Conservation (phyloP, 2,888 invertebrate genomes). For the Cephalotes varians region DNA sequence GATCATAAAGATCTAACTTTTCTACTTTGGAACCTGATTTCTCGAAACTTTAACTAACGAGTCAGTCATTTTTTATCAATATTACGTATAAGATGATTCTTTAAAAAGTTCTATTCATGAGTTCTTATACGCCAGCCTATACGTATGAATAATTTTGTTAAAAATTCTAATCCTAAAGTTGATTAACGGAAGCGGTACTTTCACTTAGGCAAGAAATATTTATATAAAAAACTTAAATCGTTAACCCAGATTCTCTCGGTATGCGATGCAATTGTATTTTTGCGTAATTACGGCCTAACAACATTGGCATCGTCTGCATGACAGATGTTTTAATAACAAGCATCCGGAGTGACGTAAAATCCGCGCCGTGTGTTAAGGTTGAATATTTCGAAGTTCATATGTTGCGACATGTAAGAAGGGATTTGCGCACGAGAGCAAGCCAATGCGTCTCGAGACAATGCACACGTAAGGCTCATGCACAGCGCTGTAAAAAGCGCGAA, state of each 20-base stretch:
- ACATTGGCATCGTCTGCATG: background rate
- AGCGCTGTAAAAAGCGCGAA: background rate
- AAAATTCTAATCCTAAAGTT: background rate
- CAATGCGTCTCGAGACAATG: conserved; percentile 15
- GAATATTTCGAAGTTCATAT: background rate
- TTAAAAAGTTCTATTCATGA: background rate
- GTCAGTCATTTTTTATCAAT: background rate
- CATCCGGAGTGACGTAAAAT: background rate
- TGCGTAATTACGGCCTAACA: background rate
- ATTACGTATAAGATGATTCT: background rate
- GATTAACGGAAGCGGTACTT: conserved; percentile 5
- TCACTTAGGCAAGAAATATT: conserved; percentile 46
- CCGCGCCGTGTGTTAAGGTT: background rate
- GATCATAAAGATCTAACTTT: background rate
- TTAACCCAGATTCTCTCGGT: conserved; percentile 13
- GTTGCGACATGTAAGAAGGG: background rate
- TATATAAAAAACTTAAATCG: conserved; percentile 34
- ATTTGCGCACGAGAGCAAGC: background rate
- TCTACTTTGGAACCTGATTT: background rate
- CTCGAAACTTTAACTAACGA: background rate
- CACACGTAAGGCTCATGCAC: background rate
- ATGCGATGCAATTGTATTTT: background rate
- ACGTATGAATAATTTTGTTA: background rate
- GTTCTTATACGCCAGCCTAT: too few species aligned
- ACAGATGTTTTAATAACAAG: conserved; percentile 11